A percentile compares a stretch with the other conserved stretches of the same genome.
Evolutionary conservation across 2,888 invertebrate species (phyloP).

Genomic region (Catocala nupta): DNA sequence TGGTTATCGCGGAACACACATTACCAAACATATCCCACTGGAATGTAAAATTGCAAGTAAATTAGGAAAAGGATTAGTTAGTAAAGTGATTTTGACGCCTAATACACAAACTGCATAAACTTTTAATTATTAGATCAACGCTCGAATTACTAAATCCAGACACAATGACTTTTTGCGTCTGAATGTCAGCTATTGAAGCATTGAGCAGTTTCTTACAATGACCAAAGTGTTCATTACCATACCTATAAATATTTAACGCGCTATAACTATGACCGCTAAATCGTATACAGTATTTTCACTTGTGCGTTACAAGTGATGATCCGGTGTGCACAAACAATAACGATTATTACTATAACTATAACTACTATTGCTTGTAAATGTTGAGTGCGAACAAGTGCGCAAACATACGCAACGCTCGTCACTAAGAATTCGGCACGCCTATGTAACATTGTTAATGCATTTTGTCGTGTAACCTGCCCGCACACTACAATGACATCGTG

Average conservation of each 20-base stretch:
- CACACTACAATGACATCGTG: slow-evolving; percentile 39
- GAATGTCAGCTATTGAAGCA: too few relatives aligned
- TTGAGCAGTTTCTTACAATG: too few relatives aligned
- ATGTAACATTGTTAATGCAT: slow-evolving; percentile 60
- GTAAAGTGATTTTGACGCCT: too few relatives aligned
- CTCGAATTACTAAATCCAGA: too few relatives aligned
- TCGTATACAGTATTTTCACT: slow-evolving; percentile 8
- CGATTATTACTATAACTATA: slow-evolving; percentile 4
- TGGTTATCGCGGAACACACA: too few relatives aligned
- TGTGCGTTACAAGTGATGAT: slow-evolving; percentile 2
- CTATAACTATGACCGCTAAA: slow-evolving; percentile 6
- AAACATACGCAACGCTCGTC: slow-evolving; percentile 33
- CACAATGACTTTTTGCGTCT: too few relatives aligned
- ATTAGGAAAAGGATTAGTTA: too few relatives aligned
- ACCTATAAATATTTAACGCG: not conserved
- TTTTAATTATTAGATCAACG: too few relatives aligned
- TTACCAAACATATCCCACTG: too few relatives aligned
- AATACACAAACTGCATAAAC: too few relatives aligned
- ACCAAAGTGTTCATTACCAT: not conserved
- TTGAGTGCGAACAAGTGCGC: slow-evolving; percentile 36
- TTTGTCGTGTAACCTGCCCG: slow-evolving; percentile 57
- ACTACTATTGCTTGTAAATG: slow-evolving; percentile 24
- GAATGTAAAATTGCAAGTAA: too few relatives aligned
- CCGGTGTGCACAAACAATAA: slow-evolving; percentile 2
- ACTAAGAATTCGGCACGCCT: slow-evolving; percentile 54